Conservation (phyloP, 1,140 invertebrate genomes). For the Leptestheria dahalacensis region DNA sequence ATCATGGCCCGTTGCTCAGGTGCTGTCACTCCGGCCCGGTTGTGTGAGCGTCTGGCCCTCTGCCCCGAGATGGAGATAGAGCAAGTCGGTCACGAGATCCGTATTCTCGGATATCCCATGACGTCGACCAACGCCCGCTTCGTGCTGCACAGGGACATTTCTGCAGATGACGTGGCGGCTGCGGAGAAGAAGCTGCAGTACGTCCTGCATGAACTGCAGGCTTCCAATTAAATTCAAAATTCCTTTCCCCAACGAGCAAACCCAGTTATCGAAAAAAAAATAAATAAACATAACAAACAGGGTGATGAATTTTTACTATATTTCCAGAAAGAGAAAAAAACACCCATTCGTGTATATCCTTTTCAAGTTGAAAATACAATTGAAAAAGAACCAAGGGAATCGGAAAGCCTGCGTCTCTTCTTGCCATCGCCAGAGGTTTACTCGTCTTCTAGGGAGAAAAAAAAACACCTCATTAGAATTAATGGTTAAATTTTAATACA, state of each 20-base stretch:
- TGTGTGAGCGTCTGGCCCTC: slow-evolving; percentile 37
- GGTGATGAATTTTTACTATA: background rate
- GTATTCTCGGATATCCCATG: slow-evolving; percentile 29
- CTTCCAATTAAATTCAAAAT: background rate
- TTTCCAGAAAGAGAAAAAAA: too few species aligned
- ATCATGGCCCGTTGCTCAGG: slow-evolving; percentile 32
- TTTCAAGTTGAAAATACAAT: background rate
- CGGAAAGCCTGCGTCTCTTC: too few species aligned
- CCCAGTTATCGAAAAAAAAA: too few species aligned
- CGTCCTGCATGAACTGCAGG: slow-evolving; percentile 33
- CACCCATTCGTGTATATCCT: too few species aligned
- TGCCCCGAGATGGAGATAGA: slow-evolving; percentile 34
- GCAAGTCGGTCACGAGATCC: slow-evolving; percentile 25
- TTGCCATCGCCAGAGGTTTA: background rate
- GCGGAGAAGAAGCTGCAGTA: slow-evolving; percentile 42
- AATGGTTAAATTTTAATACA: too few species aligned
- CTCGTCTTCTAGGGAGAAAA: background rate
- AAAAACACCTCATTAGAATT: too few species aligned
- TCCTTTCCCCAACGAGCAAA: too few species aligned
- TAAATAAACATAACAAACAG: too few species aligned
- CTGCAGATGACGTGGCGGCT: slow-evolving; percentile 31
- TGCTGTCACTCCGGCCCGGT: slow-evolving; percentile 33
- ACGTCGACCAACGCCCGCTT: slow-evolving; percentile 39
- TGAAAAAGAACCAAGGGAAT: too few species aligned
- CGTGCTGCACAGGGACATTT: slow-evolving; percentile 50